These are phyloP conservation scores for Leptobrachium ailaonicum DNA, from an alignment of 2,113 vertebrate genomes.

Conservation along the genomic window DNA sequence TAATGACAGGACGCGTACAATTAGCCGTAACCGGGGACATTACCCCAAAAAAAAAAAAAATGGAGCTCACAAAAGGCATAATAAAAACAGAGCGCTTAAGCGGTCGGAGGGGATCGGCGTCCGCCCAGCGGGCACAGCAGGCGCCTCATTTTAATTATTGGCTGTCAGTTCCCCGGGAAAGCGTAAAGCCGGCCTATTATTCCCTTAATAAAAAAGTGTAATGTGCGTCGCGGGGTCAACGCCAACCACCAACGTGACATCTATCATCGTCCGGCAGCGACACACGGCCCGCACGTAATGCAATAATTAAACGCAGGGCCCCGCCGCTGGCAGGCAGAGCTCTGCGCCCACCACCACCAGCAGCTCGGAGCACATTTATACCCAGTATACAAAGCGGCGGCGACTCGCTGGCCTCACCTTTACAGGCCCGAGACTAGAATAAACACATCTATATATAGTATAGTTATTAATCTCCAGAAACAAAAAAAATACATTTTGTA, in stretches of 20 bases:
- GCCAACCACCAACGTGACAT: constrained; percentile 10
- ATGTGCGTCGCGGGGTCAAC: constrained; percentile 30
- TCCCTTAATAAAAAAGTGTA: constrained; percentile 31
- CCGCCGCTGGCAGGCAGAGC: constrained; percentile 2
- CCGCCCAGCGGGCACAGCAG: constrained; percentile 16
- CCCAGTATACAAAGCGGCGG: no score
- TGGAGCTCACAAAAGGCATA: no score
- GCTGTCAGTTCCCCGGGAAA: constrained; percentile 31
- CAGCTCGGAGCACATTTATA: not conserved
- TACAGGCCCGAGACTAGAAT: no score
- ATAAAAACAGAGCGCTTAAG: not conserved
- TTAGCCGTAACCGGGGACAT: no score
- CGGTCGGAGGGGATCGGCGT: not conserved
- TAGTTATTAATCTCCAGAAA: no score
- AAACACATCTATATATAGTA: no score
- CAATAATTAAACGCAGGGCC: constrained; percentile 9
- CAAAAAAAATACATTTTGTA: no score
- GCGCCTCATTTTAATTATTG: constrained; percentile 37
- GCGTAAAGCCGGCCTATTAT: constrained; percentile 41
- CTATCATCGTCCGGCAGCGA: not conserved
- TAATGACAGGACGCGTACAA: no score
- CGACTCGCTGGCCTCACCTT: no score
- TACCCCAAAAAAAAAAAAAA: no score
- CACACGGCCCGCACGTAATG: constrained; percentile 12
- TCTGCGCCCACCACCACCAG: not conserved